phyloP scores from a whole-genome alignment of 2,888 invertebrate species.

The Hydrotaea cyrtoneurina region DNA sequence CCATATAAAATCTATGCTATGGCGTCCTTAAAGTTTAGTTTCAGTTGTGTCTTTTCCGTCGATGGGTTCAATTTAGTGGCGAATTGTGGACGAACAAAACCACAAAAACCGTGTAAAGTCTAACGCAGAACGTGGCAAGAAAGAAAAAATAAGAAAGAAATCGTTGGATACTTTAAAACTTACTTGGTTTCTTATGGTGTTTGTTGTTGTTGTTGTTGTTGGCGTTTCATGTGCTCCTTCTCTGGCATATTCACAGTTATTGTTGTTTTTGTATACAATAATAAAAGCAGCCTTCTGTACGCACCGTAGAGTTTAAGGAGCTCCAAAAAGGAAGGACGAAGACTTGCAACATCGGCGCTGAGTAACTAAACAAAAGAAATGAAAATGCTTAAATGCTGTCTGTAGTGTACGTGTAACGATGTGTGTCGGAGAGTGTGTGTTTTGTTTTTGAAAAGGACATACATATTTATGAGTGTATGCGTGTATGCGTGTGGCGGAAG shows the following conservation, averaged over 20 bases:
- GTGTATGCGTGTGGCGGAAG: slow-evolving; percentile 41
- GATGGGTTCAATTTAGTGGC: slow-evolving; percentile 52
- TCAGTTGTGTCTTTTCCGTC: slow-evolving; percentile 62
- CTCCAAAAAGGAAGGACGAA: background rate
- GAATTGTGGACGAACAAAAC: slow-evolving; percentile 10
- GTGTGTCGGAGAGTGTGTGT: background rate
- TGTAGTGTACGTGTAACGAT: background rate
- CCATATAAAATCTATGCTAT: slow-evolving; percentile 61
- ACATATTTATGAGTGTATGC: background rate
- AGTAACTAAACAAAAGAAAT: background rate
- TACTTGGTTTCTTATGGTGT: background rate
- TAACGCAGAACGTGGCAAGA: background rate
- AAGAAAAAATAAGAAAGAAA: background rate
- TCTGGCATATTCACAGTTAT: background rate
- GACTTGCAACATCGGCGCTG: background rate
- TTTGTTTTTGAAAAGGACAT: no score
- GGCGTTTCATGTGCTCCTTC: background rate
- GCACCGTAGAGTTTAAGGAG: background rate
- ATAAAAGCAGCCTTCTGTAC: background rate
- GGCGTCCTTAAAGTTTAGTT: slow-evolving; percentile 65
- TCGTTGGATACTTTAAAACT: slow-evolving; percentile 7
- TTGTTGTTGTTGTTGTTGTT: slow-evolving; percentile 13
- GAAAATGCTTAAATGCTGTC: background rate
- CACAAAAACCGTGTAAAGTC: background rate
- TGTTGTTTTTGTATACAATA: background rate